phyloP scores from a whole-genome alignment of 2,888 invertebrate genomes.

The Campoplex nolae region DNA sequence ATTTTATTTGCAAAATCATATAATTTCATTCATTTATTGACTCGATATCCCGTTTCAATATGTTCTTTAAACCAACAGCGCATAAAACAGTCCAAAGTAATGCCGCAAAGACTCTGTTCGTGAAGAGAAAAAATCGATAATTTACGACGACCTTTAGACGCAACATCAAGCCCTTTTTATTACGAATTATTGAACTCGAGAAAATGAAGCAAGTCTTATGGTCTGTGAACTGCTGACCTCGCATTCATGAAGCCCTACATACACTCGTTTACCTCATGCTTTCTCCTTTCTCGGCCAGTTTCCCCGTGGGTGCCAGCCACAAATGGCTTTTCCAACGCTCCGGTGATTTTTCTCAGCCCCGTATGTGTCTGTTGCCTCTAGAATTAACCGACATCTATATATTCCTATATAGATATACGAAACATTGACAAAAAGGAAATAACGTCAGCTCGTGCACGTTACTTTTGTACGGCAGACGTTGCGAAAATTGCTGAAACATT shows the following conservation, averaged over 20 bases:
- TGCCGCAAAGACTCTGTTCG: background rate
- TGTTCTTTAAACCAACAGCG: too few species aligned
- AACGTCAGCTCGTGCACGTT: constrained; percentile 55
- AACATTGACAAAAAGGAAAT: constrained; percentile 42
- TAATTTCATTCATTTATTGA: background rate
- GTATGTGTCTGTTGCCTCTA: constrained; percentile 25
- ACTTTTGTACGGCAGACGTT: constrained; percentile 36
- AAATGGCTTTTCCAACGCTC: constrained; percentile 67
- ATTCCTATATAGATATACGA: background rate
- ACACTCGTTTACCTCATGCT: constrained; percentile 12
- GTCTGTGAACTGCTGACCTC: constrained; percentile 64
- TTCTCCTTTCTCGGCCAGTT: constrained; percentile 36
- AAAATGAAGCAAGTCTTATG: constrained; percentile 47
- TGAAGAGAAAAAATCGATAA: background rate
- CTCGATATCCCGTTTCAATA: background rate
- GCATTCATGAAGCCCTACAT: constrained; percentile 6
- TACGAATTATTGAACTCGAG: constrained; percentile 53
- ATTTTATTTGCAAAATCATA: background rate
- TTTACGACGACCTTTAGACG: background rate
- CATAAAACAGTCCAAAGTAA: too few species aligned
- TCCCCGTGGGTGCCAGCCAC: constrained; percentile 46
- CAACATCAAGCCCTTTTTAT: constrained; percentile 27
- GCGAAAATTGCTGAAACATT: constrained; percentile 62
- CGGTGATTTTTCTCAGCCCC: constrained; percentile 61
- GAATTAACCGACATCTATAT: constrained; percentile 33